Base-by-base conservation (phyloP, 2,888 invertebrate genomes). In the Nymphalis polychloros region DNA sequence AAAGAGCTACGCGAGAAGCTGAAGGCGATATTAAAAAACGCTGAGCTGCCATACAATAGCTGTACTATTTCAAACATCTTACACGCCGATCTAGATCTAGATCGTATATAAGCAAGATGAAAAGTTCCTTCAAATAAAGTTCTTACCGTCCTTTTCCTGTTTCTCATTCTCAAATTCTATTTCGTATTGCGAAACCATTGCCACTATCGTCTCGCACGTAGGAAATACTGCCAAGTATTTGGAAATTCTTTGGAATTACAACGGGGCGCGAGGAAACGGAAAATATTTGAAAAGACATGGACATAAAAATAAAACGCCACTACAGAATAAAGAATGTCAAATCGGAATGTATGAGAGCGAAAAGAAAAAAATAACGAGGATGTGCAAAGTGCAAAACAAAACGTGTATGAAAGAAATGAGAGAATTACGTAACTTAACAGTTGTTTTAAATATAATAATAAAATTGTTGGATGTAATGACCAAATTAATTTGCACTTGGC, bases 251-350 rank as follows among this genome's bases (percentile, higher is more conserved):
- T 73, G 78, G 81, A 82, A 84, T 84, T 81, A 82, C 80, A 76
- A 73, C 67, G 76, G 79, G 77, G 77, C 64, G 76, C 66, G 78
- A 78, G 78, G 81, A 77, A 79, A 78, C 75, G 79, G 75, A 76
- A 84, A 83, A 85, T 85, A 85, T 88, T 85, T 78, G 80, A 74
- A 77, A 83, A 87, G 83, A 87, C 81, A 82, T 75, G 74, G 76
- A 77, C 78, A 84, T 87, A 86, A 88, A 88, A 88, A 84, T 85
- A 87, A 89, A 89, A 86, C 78, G 79, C 79, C 76, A 75, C 81
- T 78, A 81, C 81, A 81, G 77, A 82, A 82, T 79, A 79, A 78
- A 74, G 81, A 86, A 87, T 81, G 81, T 79, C 78, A 77, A 82
- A 82, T 79, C 76, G 81, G 81, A 83, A 87, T 84, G 80, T 79